These are phyloP conservation scores for Nymphalis urticae DNA, from an alignment of 2,888 invertebrate species.

Conservation along the genomic window DNA sequence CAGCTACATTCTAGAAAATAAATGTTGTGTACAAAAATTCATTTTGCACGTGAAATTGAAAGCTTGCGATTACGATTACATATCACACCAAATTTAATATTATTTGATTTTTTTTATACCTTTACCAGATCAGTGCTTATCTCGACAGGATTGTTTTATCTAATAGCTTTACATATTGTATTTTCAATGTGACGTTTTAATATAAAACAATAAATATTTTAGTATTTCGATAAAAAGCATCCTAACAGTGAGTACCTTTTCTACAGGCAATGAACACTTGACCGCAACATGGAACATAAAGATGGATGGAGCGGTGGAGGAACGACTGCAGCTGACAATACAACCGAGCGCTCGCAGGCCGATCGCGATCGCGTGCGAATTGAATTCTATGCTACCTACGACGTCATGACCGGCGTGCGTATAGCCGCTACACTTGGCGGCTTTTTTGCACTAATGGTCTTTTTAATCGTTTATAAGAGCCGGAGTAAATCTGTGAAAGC, in stretches of 20 bases:
- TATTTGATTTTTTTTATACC: conserved; percentile 12
- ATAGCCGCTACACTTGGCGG: conserved; percentile 95
- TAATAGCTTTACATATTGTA: conserved; percentile 33
- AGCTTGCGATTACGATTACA: conserved; percentile 6
- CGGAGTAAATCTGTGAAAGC: conserved; percentile 89
- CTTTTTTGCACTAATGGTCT: conserved; percentile 95
- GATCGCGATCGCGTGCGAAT: conserved; percentile 87
- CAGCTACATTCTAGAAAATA: conserved; percentile 43
- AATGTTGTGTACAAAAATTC: conserved; percentile 33
- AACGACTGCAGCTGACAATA: conserved; percentile 63
- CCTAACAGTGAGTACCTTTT: conserved; percentile 35
- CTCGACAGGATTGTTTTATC: conserved; percentile 39
- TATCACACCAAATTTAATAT: conserved; percentile 1
- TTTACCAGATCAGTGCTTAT: conserved; percentile 38
- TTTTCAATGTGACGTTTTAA: background rate
- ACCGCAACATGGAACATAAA: conserved; percentile 73
- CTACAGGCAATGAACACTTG: conserved; percentile 77
- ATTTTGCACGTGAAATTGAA: conserved; percentile 20
- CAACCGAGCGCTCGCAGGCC: conserved; percentile 66
- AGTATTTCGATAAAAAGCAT: conserved; percentile 9
- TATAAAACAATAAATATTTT: background rate
- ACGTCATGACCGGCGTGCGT: conserved; percentile 95
- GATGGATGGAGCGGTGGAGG: conserved; percentile 70
- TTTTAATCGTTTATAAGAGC: conserved; percentile 95
- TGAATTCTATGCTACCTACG: conserved; percentile 94